Percentiles rank a stretch among this genome's conserved stretches.
Conservation (phyloP, 2,113 vertebrate species). For the Heliornis fulica region DNA sequence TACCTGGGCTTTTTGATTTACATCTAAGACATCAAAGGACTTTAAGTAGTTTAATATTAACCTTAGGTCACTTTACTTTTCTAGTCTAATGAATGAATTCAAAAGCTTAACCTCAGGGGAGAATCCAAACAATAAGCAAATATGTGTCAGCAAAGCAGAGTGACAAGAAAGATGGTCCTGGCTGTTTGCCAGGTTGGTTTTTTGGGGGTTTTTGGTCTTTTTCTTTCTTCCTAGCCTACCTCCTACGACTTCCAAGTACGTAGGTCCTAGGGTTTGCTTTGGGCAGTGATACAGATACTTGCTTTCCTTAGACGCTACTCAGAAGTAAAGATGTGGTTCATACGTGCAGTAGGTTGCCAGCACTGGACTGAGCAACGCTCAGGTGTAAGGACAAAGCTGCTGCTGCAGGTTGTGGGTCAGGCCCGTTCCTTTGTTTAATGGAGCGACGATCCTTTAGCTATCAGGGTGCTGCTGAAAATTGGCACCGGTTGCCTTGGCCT, state of each 20-base stretch:
- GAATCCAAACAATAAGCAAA: background rate
- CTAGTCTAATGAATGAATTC: background rate
- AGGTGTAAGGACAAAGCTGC: fast-evolving
- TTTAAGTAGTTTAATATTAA: background rate
- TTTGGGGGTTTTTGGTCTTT: too few relatives aligned
- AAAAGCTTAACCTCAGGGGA: background rate
- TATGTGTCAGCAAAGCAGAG: background rate
- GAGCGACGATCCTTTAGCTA: background rate
- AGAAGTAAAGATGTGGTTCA: background rate
- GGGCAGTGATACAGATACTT: background rate
- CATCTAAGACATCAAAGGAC: background rate
- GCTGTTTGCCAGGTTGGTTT: background rate
- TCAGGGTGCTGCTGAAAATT: background rate
- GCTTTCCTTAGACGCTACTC: background rate
- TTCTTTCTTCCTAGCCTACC: background rate
- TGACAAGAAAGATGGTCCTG: background rate
- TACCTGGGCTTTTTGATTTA: background rate
- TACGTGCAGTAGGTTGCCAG: too few relatives aligned
- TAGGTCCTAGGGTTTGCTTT: background rate
- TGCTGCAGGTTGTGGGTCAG: fast-evolving
- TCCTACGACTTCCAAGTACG: background rate
- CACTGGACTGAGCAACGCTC: fast-evolving
- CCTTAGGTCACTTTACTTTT: background rate
- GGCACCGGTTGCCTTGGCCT: background rate
- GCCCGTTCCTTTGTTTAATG: background rate